Evolutionary conservation across 2,113 vertebrate genomes (phyloP), one percentile per base, ranked within the genome.

Genomic region (Bothrops jararaca): DNA sequence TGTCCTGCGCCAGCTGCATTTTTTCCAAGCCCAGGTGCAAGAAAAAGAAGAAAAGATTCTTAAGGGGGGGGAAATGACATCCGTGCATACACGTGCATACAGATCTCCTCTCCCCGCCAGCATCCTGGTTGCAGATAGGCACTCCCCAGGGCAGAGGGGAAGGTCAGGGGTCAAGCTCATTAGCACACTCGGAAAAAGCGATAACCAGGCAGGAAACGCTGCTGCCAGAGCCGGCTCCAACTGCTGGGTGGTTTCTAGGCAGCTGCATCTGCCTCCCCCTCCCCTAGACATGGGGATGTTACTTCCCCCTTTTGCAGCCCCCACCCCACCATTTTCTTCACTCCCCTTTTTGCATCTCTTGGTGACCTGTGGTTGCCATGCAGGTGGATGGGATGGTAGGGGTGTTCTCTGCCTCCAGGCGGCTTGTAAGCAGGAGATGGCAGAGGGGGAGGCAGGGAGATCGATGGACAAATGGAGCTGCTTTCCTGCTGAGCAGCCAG

Each of bases 101-200:
- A 18, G 42, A 23, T 34, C 5, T 58, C 0, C 20, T 85, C 2
- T n/a, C 92, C 87, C 89, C 24, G 48, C 88, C 90, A 1, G 94
- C 94, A 96, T 96, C 90, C 89, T n/a, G 86, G 91, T 93, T 91
- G 20, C 1, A 42, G 93, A 60, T 95, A 95, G 89, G 29, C 92
- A 86, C 93, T 96, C 94, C 57, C 86, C 80, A 74, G 10, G 48
- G 20, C 22, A 0, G 0, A 74, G 42, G 3, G 54, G 95, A 54
- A 95, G 97, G 86, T 96, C 97, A 96, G 90, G 92, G 98, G 93
- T 98, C 96, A 97, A 95, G 93, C 98, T 98, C 96, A 98, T 98
- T 98, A 98, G 96, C 64, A n/a, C 74, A 90, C 86, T 85, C 93
- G 94, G 95, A 97, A 96, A 7, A 34, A 93, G 87, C 89, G 69